phyloP scores from a whole-genome alignment of 2,888 invertebrate genomes.

The Rhodophaea formosa region DNA sequence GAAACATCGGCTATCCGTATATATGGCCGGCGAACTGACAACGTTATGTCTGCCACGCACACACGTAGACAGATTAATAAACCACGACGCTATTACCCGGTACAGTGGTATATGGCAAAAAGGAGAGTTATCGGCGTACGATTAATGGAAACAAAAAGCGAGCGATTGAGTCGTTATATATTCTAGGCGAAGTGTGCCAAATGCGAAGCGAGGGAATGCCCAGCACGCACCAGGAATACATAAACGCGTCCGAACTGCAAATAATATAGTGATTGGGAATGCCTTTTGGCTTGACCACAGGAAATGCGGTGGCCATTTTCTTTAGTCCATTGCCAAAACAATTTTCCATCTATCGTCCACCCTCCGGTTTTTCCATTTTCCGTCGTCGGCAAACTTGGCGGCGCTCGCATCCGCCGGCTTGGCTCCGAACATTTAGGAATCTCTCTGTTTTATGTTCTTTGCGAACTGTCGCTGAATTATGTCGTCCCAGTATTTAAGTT shows the following conservation, averaged over 20 bases:
- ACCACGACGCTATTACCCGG: constrained; percentile 24
- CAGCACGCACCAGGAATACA: constrained; percentile 54
- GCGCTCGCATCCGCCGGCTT: constrained; percentile 49
- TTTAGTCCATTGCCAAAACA: constrained; percentile 69
- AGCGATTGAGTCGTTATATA: constrained; percentile 32
- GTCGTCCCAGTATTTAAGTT: constrained; percentile 41
- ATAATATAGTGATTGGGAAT: constrained; percentile 64
- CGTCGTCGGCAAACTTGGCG: constrained; percentile 65
- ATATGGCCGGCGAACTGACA: constrained; percentile 39
- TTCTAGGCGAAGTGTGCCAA: constrained; percentile 34
- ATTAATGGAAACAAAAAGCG: constrained; percentile 38
- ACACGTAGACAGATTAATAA: constrained; percentile 35
- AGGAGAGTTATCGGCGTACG: constrained; percentile 22
- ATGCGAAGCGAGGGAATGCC: constrained; percentile 25
- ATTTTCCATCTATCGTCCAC: constrained; percentile 66
- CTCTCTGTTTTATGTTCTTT: constrained; percentile 50
- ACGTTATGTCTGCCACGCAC: constrained; percentile 34
- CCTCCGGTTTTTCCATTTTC: constrained; percentile 67
- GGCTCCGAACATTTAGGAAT: constrained; percentile 50
- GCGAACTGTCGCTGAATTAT: constrained; percentile 35
- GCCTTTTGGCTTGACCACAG: constrained; percentile 78
- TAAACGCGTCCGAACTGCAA: constrained; percentile 46
- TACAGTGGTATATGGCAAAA: constrained; percentile 22
- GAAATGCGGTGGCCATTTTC: constrained; percentile 74
- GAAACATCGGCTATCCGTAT: constrained; percentile 38